Evolutionary conservation across 1,140 invertebrate species (phyloP).

Genomic region (Philaenus spumarius): DNA sequence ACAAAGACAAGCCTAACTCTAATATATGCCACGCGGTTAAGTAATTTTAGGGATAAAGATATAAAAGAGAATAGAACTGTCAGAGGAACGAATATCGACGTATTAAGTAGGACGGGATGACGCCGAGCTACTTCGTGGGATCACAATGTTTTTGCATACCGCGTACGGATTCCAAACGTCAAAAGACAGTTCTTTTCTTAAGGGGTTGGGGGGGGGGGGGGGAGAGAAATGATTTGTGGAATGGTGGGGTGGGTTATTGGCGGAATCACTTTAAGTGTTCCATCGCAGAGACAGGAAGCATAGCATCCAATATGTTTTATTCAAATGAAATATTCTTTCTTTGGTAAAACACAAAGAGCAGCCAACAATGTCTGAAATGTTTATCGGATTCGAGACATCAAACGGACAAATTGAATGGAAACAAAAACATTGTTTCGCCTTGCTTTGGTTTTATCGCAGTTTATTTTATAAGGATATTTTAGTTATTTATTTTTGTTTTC

Average conservation of each 20-base stretch:
- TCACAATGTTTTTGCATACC: conserved; percentile 12
- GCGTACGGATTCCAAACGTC: conserved; percentile 7
- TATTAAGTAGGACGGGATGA: too few species aligned
- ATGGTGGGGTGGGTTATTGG: conserved; percentile 1
- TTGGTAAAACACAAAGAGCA: background rate
- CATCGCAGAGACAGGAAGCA: conserved; percentile 4
- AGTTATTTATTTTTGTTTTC: too few species aligned
- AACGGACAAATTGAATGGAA: too few species aligned
- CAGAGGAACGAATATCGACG: background rate
- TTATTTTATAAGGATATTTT: too few species aligned
- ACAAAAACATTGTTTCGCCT: too few species aligned
- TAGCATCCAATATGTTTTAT: conserved; percentile 14
- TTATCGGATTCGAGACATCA: too few species aligned
- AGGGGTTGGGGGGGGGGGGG: background rate
- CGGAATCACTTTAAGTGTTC: conserved; percentile 11
- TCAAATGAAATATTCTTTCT: conserved; percentile 8
- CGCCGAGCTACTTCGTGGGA: too few species aligned
- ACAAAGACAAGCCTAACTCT: too few species aligned
- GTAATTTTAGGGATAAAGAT: background rate
- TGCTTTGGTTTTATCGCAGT: too few species aligned
- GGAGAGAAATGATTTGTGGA: background rate
- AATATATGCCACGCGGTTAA: too few species aligned
- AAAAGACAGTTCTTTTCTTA: conserved; percentile 6
- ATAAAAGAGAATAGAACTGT: background rate
- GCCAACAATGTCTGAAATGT: too few species aligned